These are phyloP conservation scores for Eublepharis macularius DNA, from an alignment of 2,113 vertebrate species.

Conservation along the genomic window DNA sequence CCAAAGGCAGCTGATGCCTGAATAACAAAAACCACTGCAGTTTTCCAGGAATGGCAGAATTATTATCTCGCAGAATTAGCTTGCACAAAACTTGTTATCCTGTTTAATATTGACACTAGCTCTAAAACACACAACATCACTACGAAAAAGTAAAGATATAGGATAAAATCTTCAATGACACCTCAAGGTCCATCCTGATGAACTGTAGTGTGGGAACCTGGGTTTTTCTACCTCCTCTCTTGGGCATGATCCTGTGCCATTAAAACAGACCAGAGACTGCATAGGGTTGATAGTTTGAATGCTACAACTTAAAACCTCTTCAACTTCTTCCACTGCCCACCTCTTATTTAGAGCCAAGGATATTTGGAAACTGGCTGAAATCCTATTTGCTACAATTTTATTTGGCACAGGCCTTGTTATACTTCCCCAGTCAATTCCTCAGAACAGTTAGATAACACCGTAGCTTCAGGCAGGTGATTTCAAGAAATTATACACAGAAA, in stretches of 20 bases:
- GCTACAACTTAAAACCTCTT: not conserved
- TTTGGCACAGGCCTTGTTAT: constrained; percentile 2
- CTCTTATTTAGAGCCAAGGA: not conserved
- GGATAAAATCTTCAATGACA: not conserved
- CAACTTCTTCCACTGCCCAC: not conserved
- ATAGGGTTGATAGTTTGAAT: not conserved
- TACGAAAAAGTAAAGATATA: not conserved
- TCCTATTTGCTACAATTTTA: constrained; percentile 6
- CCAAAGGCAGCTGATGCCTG: too few species aligned
- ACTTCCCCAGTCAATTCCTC: not conserved
- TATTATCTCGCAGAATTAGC: not conserved
- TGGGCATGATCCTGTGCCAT: not conserved
- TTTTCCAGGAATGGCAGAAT: too few species aligned
- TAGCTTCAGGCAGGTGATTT: not conserved
- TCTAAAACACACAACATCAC: not conserved
- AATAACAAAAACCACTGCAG: too few species aligned
- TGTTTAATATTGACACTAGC: not conserved
- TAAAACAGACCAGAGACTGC: not conserved
- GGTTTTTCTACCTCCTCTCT: not conserved
- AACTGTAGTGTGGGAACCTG: not conserved
- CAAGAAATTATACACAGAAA: not conserved
- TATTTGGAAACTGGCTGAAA: constrained; percentile 15
- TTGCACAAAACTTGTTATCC: not conserved
- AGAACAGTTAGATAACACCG: not conserved
- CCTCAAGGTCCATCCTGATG: not conserved